These are phyloP conservation scores for Athetis lepigone DNA, from an alignment of 2,888 invertebrate genomes.

Conservation along the genomic window DNA sequence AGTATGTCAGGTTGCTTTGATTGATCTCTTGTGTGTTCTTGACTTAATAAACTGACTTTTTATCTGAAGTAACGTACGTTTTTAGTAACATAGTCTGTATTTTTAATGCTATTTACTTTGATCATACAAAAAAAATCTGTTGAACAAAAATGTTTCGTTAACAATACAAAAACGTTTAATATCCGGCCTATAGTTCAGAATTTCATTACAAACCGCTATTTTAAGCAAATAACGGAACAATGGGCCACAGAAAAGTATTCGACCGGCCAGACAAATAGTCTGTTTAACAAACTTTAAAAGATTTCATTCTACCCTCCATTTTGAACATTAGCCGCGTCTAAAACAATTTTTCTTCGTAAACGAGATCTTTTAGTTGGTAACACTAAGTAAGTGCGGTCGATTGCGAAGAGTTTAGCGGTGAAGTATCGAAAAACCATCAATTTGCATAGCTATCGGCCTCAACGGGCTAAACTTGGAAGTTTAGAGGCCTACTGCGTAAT, in stretches of 20 bases:
- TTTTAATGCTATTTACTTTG: not conserved
- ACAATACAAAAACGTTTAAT: conserved; percentile 20
- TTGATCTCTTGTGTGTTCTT: conserved; percentile 48
- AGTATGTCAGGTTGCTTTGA: conserved; percentile 47
- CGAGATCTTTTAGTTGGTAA: conserved; percentile 28
- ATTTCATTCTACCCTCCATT: conserved; percentile 27
- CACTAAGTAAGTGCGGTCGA: conserved; percentile 34
- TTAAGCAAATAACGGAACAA: conserved; percentile 15
- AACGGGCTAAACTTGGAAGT: conserved; percentile 35
- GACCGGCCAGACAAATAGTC: conserved; percentile 34
- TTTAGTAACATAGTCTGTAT: not conserved
- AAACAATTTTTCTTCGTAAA: conserved; percentile 50
- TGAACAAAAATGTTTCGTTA: no score
- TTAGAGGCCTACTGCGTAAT: conserved; percentile 48
- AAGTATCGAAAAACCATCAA: conserved; percentile 64
- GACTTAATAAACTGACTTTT: not conserved
- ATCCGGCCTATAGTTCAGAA: conserved; percentile 11
- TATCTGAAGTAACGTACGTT: conserved; percentile 2
- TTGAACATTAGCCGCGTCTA: conserved; percentile 22
- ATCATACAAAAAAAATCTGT: no score
- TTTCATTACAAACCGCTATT: conserved; percentile 19
- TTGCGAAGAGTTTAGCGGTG: conserved; percentile 38
- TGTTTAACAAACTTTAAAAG: conserved; percentile 27
- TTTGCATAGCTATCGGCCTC: conserved; percentile 55
- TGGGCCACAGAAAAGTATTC: conserved; percentile 16